Evolutionary conservation across 2,113 vertebrate species (phyloP).

Genomic region (Phalacrocorax pelagicus): DNA sequence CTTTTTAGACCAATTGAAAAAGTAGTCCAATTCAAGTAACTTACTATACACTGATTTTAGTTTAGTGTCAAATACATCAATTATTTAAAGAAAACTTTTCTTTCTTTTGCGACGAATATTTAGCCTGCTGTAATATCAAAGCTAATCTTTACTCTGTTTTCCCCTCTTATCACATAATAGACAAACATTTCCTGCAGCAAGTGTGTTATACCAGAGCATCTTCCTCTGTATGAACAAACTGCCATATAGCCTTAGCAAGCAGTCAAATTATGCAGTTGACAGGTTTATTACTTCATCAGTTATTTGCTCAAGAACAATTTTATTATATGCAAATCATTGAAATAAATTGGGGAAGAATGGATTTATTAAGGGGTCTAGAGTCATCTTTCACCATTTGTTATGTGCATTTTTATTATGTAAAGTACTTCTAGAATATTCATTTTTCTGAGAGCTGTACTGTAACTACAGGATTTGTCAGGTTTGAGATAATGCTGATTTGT

Average conservation of each 20-base stretch:
- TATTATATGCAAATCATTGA: conserved; percentile 78
- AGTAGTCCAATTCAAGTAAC: background rate
- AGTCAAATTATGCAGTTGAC: conserved; percentile 64
- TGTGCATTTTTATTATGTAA: conserved; percentile 60
- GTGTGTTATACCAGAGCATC: conserved; percentile 69
- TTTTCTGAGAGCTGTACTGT: conserved; percentile 6
- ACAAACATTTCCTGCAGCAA: conserved; percentile 71
- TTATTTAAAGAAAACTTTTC: background rate
- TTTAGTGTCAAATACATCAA: background rate
- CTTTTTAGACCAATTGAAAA: background rate
- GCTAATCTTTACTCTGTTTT: conserved; percentile 59
- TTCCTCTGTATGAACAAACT: conserved; percentile 58
- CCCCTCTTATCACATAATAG: conserved; percentile 50
- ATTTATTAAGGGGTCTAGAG: conserved; percentile 51
- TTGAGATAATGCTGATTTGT: background rate
- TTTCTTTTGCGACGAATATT: conserved; percentile 26
- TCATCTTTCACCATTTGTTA: conserved; percentile 52
- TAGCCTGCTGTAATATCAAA: conserved; percentile 54
- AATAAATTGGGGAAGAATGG: conserved; percentile 60
- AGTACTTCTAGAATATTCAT: conserved; percentile 6
- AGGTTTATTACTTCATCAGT: conserved; percentile 77
- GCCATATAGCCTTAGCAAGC: conserved; percentile 63
- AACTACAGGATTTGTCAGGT: background rate
- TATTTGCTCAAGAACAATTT: conserved; percentile 72
- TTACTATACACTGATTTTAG: background rate